These are phyloP conservation scores for Nylanderia fulva DNA, from an alignment of 1,140 invertebrate species.

Conservation along the genomic window DNA sequence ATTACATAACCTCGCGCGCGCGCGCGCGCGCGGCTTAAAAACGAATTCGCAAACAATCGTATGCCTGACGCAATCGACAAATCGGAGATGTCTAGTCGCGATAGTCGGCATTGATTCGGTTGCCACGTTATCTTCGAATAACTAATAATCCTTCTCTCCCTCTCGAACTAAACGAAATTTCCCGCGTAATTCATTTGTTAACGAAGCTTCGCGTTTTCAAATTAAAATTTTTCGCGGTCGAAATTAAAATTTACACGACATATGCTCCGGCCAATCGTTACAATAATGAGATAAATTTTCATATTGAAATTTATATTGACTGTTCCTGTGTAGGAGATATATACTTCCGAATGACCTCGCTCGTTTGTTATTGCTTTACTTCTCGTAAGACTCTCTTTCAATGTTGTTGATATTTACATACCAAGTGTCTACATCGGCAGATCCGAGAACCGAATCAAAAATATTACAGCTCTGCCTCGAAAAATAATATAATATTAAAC, in stretches of 20 bases:
- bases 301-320: not conserved
- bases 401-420: not conserved
- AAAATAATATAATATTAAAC: not conserved
- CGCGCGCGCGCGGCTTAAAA: not conserved
- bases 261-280: too few species aligned
- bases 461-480: not conserved
- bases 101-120: not conserved
- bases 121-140: constrained; percentile 5
- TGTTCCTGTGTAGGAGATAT: not conserved
- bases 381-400: not conserved
- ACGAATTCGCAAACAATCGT: constrained; percentile 47
- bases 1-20: constrained; percentile 19
- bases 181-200: not conserved
- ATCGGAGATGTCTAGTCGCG: constrained; percentile 4
- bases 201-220: not conserved
- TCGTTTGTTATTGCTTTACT: constrained; percentile 11
- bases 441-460: not conserved
- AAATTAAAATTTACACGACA: too few species aligned
- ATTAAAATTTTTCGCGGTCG: too few species aligned
- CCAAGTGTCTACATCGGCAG: not conserved
- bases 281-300: not conserved
- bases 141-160: too few species aligned
- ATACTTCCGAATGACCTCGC: not conserved
- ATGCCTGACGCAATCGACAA: constrained; percentile 32
- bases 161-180: not conserved